Percentiles rank a stretch among this genome's conserved stretches.
phyloP scores from a whole-genome alignment of 2,113 vertebrate species.

The Phoenicopterus ruber region DNA sequence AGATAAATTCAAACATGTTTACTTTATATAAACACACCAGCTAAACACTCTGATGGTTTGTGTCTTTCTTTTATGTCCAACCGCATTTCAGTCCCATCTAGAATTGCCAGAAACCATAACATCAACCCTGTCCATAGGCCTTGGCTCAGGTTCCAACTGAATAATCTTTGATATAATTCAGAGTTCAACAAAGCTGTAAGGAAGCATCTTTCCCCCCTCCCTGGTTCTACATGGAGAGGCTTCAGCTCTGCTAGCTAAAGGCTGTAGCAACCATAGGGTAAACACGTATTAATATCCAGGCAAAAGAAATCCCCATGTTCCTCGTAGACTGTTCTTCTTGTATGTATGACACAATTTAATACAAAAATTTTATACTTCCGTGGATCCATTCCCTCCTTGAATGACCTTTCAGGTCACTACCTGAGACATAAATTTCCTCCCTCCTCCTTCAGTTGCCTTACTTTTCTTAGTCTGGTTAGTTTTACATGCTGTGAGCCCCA shows the following conservation, averaged over 20 bases:
- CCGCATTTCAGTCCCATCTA: neutral
- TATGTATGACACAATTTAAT: neutral
- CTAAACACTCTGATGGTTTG: neutral
- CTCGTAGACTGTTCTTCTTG: neutral
- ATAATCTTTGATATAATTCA: neutral
- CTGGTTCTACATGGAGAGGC: neutral
- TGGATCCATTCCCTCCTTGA: neutral
- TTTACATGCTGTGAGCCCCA: neutral
- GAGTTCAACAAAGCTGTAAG: neutral
- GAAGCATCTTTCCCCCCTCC: neutral
- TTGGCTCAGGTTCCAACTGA: neutral
- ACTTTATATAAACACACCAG: neutral
- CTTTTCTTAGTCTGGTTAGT: neutral
- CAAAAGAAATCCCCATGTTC: neutral
- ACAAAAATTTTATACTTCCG: neutral
- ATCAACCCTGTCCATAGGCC: neutral
- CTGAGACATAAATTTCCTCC: neutral
- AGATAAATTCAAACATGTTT: conserved; percentile 9
- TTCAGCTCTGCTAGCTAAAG: neutral
- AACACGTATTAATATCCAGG: neutral
- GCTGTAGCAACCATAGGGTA: neutral
- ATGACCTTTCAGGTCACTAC: neutral
- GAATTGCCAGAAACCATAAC: conserved; percentile 32
- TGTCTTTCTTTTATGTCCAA: neutral
- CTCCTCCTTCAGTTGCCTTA: neutral